Evolutionary conservation across 2,888 invertebrate genomes (phyloP).

Genomic region (Andricus quercusramuli): DNA sequence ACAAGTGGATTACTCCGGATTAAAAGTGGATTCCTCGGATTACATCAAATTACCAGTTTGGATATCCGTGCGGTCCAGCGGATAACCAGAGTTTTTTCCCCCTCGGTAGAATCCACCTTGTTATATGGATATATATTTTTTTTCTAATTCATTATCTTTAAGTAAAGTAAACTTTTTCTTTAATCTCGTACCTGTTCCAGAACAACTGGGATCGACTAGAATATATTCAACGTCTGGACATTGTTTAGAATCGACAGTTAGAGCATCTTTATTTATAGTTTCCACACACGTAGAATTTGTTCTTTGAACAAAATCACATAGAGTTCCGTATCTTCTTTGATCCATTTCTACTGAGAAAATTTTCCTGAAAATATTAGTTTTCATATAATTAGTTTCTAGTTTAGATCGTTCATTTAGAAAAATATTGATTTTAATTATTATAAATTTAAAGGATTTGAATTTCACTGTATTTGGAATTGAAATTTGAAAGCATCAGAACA

Average conservation of each 20-base stretch:
- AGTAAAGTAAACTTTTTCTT: not conserved
- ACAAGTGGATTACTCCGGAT: no score
- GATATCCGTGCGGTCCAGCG: no score
- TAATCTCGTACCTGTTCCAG: conserved; percentile 88
- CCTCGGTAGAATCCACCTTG: no score
- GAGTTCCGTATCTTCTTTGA: conserved; percentile 82
- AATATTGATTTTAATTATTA: no score
- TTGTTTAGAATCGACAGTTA: conserved; percentile 83
- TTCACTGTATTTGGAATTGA: no score
- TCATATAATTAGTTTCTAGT: not conserved
- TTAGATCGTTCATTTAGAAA: no score
- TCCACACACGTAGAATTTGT: conserved; percentile 86
- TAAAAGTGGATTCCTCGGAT: no score
- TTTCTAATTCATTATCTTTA: not conserved
- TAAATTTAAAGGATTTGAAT: no score
- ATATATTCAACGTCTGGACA: conserved; percentile 90
- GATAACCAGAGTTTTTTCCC: no score
- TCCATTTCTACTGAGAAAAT: conserved; percentile 92
- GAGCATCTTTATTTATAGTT: conserved; percentile 86
- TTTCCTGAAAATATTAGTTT: conserved; percentile 79
- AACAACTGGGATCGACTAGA: conserved; percentile 98
- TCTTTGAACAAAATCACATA: conserved; percentile 83
- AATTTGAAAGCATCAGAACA: no score
- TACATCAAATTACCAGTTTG: no score
- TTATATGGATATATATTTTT: not conserved